Base-by-base conservation (phyloP, 2,888 invertebrate species). In the Plebejus anna region DNA sequence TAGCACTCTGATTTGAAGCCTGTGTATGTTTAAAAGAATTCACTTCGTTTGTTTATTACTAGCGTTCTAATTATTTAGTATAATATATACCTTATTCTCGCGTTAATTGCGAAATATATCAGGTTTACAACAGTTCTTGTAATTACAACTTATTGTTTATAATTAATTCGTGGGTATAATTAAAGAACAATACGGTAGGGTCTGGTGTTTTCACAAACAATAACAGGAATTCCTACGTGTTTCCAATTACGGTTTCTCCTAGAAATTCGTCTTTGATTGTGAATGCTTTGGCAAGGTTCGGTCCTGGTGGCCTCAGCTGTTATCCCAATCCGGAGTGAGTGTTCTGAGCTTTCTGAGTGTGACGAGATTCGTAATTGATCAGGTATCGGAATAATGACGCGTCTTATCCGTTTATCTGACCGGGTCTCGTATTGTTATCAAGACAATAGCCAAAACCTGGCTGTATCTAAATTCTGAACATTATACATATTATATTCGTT, bases 121-220 rank as follows among this genome's bases (percentile, higher is more conserved):
- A 36, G 13, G 13, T 4, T 66, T 13, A 66, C 66, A 16, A 13
- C 66, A 66, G 66, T 16, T 36, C 32, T 13, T 66, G 36, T 36
- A 36, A 66, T 77, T 78, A 75, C 61, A 36, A 59, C 38, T n/a
- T 13, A 61, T 32, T 38, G 28, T 57, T 22, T 75, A 22, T 66
- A 75, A 66, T 66, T 32, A 66, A 66, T 32, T 66, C 66, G 66
- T 32, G 2, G 13, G 32, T 32, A 32, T 36, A 66, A 66, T 66
- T 32, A 36, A 66, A 66, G 32, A 66, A 66, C 66, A 66, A 66
- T 66, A 66, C 66, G 66, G 66, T 13, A 32, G 16, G 32, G 66
- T 28, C 28, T 16, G 13, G 16, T 66, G 32, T 36, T 66, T 32
- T 32, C 66, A 66, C 32, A 66, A 66, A 66, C 66, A 66, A 66